A percentile compares a stretch with the other conserved stretches of the same genome.
These are phyloP conservation scores for Thermophis baileyi DNA, from an alignment of 2,113 vertebrate species.

Conservation along the genomic window DNA sequence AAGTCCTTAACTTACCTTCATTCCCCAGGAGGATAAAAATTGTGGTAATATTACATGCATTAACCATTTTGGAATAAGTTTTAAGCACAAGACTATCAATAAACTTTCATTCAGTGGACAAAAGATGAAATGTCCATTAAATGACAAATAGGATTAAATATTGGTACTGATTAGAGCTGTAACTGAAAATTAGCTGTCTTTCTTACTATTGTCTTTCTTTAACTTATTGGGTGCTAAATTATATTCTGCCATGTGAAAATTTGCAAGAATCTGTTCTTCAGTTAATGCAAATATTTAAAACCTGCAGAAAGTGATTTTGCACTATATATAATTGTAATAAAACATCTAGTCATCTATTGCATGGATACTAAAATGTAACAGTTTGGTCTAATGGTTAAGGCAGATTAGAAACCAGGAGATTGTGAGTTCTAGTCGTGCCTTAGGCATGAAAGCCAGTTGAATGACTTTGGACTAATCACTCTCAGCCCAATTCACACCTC, in stretches of 20 bases:
- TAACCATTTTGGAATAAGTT: not conserved
- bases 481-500: too few species aligned
- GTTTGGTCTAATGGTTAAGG: too few species aligned
- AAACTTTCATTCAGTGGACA: not conserved
- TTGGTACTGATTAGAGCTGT: not conserved
- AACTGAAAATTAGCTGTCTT: not conserved
- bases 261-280: not conserved
- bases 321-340: not conserved
- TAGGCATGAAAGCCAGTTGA: too few species aligned
- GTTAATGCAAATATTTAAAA: not conserved
- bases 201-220: not conserved
- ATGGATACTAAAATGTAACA: not conserved
- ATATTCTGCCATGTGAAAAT: not conserved
- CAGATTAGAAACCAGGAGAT: too few species aligned
- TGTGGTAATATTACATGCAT: not conserved
- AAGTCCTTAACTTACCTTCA: not conserved
- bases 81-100: not conserved
- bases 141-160: not conserved
- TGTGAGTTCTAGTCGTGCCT: too few species aligned
- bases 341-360: not conserved
- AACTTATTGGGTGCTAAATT: not conserved
- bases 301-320: not conserved
- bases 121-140: not conserved
- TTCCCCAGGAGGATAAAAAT: not conserved
- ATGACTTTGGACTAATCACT: too few species aligned